Evolutionary conservation across 2,113 vertebrate species (phyloP), one percentile per base, ranked within the genome.

Genomic region (Xenopus borealis): DNA sequence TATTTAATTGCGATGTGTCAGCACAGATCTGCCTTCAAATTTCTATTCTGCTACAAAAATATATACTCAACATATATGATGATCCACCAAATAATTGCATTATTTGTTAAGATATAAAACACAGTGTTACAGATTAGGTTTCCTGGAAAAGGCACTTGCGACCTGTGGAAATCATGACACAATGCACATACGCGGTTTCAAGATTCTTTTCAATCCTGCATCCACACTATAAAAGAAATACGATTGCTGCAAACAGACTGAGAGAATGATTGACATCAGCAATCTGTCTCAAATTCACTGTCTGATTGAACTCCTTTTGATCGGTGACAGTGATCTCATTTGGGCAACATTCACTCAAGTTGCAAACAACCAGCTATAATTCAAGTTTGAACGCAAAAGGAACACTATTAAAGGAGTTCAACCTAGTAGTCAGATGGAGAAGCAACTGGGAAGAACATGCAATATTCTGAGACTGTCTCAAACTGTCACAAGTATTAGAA

Each of bases 341-440:
- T 66, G 72, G 63, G 53, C 40, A 59, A 10, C 33, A 14, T 27
- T 66, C 63, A 33, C 72, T 66, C 33, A 47, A 7, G 72, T 66
- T 20, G 40, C 72, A 74, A 74, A 74, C 72, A 74, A 74, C 66
- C 53, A 59, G 30, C 52, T 50, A 27, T 66, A 74, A 74, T 74
- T 66, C 33, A 40, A 40, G 63, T 66, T 63, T 74, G 72, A 74
- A 66, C 59, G 52, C 63, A 74, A 66, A 74, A 66, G 30, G 72
- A 74, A 73, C 62, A 58, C 52, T 27, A 63, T 58, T 58, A 66
- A 74, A 74, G 63, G 44, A 44, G 50, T 53, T 74, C 30, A 59
- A 63, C 72, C 46, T 52, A 59, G 63, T 63, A 74, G 12, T 27
- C 52, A 50, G 50, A 72, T 66, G 50, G 50, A 10, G 33, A 40